Conservation (phyloP, 2,113 vertebrate genomes). For the Trachemys scripta region DNA sequence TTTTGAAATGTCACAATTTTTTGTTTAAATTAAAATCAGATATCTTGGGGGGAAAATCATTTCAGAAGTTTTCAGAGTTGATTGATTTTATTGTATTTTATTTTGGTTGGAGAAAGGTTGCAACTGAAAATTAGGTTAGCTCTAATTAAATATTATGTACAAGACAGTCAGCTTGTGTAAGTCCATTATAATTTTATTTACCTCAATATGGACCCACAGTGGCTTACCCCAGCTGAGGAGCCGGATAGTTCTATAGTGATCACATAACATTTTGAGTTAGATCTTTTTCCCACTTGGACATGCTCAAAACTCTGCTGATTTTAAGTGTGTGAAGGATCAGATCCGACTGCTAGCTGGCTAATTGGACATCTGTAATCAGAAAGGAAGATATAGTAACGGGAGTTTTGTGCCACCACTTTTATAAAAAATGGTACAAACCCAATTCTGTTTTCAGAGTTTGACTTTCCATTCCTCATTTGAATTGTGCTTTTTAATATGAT, state of each 20-base stretch:
- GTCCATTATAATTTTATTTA: background rate
- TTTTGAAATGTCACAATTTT: background rate
- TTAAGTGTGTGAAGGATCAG: background rate
- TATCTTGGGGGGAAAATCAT: background rate
- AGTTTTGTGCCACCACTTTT: background rate
- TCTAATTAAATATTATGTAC: background rate
- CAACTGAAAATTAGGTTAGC: background rate
- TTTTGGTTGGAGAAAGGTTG: background rate
- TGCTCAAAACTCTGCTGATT: fast-evolving
- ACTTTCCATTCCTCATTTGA: background rate
- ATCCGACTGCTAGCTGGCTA: background rate
- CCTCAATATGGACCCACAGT: background rate
- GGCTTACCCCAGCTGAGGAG: background rate
- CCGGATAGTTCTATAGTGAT: background rate
- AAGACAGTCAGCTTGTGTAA: background rate
- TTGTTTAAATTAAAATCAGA: background rate
- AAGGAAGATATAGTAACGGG: background rate
- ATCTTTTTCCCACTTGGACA: background rate
- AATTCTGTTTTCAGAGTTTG: background rate
- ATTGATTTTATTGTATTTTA: background rate
- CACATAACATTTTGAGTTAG: background rate
- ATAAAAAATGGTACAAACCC: background rate
- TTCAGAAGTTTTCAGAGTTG: background rate
- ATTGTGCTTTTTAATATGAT: background rate
- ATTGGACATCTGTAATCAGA: background rate